Evolutionary conservation across 1,140 invertebrate genomes (phyloP).

Genomic region (Drosophila neocordata): DNA sequence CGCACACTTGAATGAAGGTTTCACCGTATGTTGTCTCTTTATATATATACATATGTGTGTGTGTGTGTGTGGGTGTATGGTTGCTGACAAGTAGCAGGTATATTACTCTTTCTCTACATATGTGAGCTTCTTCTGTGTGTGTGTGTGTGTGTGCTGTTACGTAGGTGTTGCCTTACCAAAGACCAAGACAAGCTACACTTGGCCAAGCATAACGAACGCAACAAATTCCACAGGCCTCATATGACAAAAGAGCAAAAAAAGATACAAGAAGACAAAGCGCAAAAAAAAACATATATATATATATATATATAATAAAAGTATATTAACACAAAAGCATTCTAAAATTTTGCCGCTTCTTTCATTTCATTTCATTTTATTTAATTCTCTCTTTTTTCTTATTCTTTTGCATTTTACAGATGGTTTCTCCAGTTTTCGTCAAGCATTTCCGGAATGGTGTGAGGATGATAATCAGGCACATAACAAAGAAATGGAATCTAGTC

Average conservation of each 20-base stretch:
- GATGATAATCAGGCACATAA: slow-evolving; percentile 82
- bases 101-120: not conserved
- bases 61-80: not conserved
- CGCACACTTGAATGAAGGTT: slow-evolving; percentile 47
- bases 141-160: not conserved
- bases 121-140: not conserved
- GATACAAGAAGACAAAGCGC: not conserved
- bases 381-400: not conserved
- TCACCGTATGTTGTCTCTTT: not conserved
- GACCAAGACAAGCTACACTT: slow-evolving; percentile 62
- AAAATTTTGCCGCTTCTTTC: slow-evolving; percentile 31
- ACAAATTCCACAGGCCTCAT: slow-evolving; percentile 15
- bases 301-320: too few species aligned
- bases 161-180: slow-evolving; percentile 71
- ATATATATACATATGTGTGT: too few species aligned
- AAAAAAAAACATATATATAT: not conserved
- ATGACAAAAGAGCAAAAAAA: slow-evolving; percentile 4
- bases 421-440: slow-evolving; percentile 90
- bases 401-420: slow-evolving; percentile 89
- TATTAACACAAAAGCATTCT: slow-evolving; percentile 35
- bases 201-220: slow-evolving; percentile 72
- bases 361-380: too few species aligned
- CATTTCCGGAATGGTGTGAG: slow-evolving; percentile 95
- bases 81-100: not conserved
- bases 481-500: slow-evolving; percentile 82